Base-by-base conservation (phyloP, 2,888 invertebrate genomes). In the Leptinotarsa juncta region DNA sequence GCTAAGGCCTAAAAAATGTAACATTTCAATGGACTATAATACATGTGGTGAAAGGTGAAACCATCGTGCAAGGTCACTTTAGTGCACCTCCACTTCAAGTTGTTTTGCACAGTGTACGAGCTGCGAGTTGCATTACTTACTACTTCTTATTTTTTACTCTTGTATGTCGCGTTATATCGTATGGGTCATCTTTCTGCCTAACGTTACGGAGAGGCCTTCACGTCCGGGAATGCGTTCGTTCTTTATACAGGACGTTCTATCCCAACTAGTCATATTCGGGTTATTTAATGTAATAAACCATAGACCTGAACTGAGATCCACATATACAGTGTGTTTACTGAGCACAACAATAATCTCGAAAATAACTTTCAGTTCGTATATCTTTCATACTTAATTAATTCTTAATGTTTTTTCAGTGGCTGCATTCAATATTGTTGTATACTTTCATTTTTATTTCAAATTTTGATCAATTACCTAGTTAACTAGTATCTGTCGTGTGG, bases 31-130 rank as follows among this genome's bases (percentile, higher is more conserved):
- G 18, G 20, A 55, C 18, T 55, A 55, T 3, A 20, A 67, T 48
- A 16, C n/a, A 10, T 14, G 51, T 32, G 53, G 67, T 53, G 51
- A 23, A 26, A 49, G 53, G 67, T 53, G 51, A 23, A 26, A 49
- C 26, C 32, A 49, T 32, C 57, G 7, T 15, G 70, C 70, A 62
- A 62, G 70, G 62, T 70, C 70, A 70, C 20, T 57, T 62, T 16
- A 57, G 70, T 70, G 62, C 57, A 70, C 57, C 42, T 60, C 70
- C 48, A 32, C 32, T 18, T 42, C 53, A 12, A 57, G 32, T 16
- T 62, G 62, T 62, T 62, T 26, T n/a, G 26, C 14, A 14, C 62
- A 32, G 16, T 26, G 20, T 18, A 62, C 62, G 57, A 62, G 26
- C 48, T 50, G 57, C 70, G 16, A 49, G 60, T 26, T 42, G 70